Base-by-base conservation (phyloP, 1,140 invertebrate species). In the Papilio aristodemus region DNA sequence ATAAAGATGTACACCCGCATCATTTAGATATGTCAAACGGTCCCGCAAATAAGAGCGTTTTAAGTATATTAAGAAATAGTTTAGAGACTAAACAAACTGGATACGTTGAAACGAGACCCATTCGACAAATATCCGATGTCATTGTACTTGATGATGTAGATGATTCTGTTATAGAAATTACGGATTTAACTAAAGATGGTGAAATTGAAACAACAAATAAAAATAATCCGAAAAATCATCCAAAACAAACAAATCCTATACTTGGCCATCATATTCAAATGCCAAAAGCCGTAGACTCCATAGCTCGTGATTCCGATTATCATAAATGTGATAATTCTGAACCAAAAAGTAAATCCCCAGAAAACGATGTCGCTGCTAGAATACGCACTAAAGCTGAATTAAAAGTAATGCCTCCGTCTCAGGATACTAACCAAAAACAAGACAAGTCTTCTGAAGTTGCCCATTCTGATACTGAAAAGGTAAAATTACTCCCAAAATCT, bases 381-480 rank as follows among this genome's bases (percentile, higher is more conserved):
- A 96, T 96, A 73, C 92, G 95, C 60, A 97, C 96, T 2, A 96
- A 96, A 90, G 96, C 95, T 2, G 96, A 97, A 89, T 86, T 96
- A 17, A 97, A 96, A 89, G 95, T 89, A 57, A 88, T 91, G 86
- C 89, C 86, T 50, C 83, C 87, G n/a, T 82, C 85, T 27, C 81
- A 90, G 73, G 87, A 90, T 54, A 78, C 57, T 50, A 69, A 74
- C 32, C 25, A 75, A 7, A 86, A 85, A 77, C 22, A 72, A n/a
- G 80, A 88, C 17, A 71, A 43, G 43, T 81, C 73, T 67, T 69
- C 70, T 57, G 67, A 73, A 66, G 41, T 36, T 39, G 10, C 39
- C 8, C 22, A 41, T 67, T 64, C 68, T 63, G 78, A 83, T 69
- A 71, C 69, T 69, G 81, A 84, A 54, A 84, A 75, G 74, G 70